phyloP scores from a whole-genome alignment of 2,797 vertebrate species.

The Cuculus canorus region DNA sequence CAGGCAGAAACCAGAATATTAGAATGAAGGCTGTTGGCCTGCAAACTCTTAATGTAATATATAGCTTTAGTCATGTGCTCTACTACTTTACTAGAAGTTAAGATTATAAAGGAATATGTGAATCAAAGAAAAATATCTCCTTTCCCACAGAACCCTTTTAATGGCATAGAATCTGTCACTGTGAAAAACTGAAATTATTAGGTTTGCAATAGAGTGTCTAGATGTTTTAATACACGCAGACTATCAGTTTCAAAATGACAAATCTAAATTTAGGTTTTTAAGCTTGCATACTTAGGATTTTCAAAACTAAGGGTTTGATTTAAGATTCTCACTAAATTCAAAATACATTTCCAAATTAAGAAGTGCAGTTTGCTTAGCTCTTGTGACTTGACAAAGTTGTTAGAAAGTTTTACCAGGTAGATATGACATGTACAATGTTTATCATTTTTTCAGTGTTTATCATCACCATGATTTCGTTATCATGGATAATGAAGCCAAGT shows the following conservation, averaged over 20 bases:
- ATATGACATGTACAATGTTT: neutral
- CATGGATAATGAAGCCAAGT: neutral
- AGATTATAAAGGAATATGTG: neutral
- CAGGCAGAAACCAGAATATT: neutral
- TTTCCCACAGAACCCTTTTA: neutral
- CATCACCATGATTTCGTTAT: too few relatives aligned
- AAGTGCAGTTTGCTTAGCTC: neutral
- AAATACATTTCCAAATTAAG: neutral
- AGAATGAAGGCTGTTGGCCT: neutral
- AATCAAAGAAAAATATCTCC: neutral
- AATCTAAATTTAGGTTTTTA: conserved; percentile 1
- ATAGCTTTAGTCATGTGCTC: neutral
- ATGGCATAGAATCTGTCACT: neutral
- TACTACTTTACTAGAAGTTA: neutral
- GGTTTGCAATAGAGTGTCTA: neutral
- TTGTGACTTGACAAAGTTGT: neutral
- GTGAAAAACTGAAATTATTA: neutral
- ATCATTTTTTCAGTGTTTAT: too few relatives aligned
- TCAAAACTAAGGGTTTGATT: neutral
- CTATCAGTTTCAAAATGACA: neutral
- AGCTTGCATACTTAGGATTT: neutral
- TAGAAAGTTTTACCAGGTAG: neutral
- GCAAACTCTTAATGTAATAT: neutral
- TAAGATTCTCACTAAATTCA: neutral
- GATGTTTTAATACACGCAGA: neutral